phyloP scores from a whole-genome alignment of 2,797 vertebrate genomes.

The Vipera latastei region DNA sequence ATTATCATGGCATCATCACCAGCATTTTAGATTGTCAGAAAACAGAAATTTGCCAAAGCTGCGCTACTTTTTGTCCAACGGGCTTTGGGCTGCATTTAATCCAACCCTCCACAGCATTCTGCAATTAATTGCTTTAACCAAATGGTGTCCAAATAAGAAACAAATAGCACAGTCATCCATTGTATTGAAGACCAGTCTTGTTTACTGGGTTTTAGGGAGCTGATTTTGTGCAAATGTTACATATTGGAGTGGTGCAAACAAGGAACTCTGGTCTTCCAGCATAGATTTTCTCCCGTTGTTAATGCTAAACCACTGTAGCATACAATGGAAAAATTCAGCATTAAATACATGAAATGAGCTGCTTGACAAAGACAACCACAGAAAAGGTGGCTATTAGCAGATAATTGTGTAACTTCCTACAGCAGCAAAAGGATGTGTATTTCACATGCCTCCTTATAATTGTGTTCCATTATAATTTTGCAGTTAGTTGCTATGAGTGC shows the following conservation, averaged over 20 bases:
- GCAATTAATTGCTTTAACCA: constrained; percentile 34
- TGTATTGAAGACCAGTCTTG: neutral
- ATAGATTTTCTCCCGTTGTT: constrained; percentile 54
- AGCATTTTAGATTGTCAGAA: neutral
- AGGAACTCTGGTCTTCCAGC: constrained; percentile 40
- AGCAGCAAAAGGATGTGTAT: constrained; percentile 76
- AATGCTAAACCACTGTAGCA: constrained; percentile 63
- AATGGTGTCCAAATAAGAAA: constrained; percentile 1
- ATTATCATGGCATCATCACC: neutral
- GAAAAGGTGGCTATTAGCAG: constrained; percentile 74
- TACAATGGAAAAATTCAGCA: constrained; percentile 63
- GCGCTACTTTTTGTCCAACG: neutral
- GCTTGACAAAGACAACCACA: constrained; percentile 66
- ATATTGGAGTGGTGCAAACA: neutral
- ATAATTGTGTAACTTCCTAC: constrained; percentile 75
- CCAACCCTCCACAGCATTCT: neutral
- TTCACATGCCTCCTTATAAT: constrained; percentile 77
- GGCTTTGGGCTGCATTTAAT: neutral
- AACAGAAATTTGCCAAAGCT: neutral
- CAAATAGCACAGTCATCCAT: neutral
- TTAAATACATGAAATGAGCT: constrained; percentile 75
- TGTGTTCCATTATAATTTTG: constrained; percentile 80
- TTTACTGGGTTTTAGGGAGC: constrained; percentile 3
- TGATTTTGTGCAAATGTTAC: neutral
- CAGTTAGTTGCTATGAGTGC: constrained; percentile 79